Conservation (phyloP, 2,797 vertebrate species). For the Semaprochilodus insignis region DNA sequence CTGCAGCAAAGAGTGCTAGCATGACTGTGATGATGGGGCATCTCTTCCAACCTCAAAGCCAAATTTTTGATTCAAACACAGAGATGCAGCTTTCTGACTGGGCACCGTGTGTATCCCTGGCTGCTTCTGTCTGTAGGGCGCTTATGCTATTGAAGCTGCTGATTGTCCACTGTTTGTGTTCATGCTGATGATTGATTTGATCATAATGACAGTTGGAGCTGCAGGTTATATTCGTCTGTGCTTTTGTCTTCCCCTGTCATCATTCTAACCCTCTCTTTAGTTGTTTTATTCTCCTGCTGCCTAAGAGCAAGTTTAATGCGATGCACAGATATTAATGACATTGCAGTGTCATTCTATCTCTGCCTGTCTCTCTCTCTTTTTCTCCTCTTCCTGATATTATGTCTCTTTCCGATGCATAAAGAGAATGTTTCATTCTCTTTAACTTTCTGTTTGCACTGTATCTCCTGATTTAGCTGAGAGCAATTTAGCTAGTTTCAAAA, state of each 20-base stretch:
- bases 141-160: not conserved
- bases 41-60: not conserved
- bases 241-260: not conserved
- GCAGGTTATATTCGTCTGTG: not conserved
- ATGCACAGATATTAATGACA: not conserved
- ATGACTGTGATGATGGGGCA: not conserved
- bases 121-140: not conserved
- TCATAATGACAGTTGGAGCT: slow-evolving; percentile 2
- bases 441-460: not conserved
- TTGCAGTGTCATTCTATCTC: not conserved
- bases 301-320: not conserved
- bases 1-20: not conserved
- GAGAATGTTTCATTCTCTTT: not conserved
- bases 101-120: not conserved
- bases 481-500: not conserved
- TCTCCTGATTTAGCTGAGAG: not conserved
- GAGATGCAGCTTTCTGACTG: not conserved
- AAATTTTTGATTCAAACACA: not conserved
- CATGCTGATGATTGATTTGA: slow-evolving; percentile 4
- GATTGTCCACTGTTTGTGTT: slow-evolving; percentile 9
- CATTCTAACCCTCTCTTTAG: too few species aligned
- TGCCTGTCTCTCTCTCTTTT: not conserved
- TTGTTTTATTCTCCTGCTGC: not conserved
- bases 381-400: not conserved
- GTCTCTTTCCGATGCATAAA: not conserved